Evolutionary conservation across 2,113 vertebrate species (phyloP).

Genomic region (Phyllostomus discolor): DNA sequence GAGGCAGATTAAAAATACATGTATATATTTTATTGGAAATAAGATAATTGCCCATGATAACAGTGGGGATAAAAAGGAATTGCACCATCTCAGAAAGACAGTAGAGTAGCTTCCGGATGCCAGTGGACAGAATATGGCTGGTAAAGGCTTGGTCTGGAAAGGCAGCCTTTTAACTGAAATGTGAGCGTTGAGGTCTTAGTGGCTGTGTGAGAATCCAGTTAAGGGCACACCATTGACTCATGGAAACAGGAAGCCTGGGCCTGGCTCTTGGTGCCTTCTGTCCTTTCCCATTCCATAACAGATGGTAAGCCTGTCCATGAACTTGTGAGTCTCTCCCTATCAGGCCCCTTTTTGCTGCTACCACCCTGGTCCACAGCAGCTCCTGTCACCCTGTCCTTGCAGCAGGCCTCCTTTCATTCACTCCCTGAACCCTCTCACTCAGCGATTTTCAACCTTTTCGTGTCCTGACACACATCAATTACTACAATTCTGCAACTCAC

Average conservation of each 20-base stretch:
- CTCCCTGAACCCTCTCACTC: neutral
- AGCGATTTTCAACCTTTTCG: too few species aligned
- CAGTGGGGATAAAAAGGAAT: neutral
- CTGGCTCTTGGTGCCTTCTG: neutral
- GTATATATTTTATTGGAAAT: neutral
- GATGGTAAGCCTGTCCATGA: neutral
- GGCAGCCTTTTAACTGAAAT: neutral
- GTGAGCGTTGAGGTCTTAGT: neutral
- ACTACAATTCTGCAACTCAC: too few species aligned
- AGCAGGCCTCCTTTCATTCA: neutral
- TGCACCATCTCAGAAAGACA: neutral
- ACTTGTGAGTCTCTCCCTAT: neutral
- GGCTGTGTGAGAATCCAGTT: neutral
- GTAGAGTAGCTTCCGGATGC: neutral
- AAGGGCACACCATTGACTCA: neutral
- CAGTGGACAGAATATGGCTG: neutral
- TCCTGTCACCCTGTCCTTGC: neutral
- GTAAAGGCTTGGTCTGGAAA: neutral
- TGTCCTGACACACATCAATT: too few species aligned
- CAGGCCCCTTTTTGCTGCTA: neutral
- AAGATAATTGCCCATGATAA: neutral
- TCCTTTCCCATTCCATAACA: neutral
- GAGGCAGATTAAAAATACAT: neutral
- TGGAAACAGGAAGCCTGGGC: neutral
- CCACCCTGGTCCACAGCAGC: too few species aligned